phyloP scores from a whole-genome alignment of 2,797 vertebrate species.

The Pseudopleuronectes americanus region DNA sequence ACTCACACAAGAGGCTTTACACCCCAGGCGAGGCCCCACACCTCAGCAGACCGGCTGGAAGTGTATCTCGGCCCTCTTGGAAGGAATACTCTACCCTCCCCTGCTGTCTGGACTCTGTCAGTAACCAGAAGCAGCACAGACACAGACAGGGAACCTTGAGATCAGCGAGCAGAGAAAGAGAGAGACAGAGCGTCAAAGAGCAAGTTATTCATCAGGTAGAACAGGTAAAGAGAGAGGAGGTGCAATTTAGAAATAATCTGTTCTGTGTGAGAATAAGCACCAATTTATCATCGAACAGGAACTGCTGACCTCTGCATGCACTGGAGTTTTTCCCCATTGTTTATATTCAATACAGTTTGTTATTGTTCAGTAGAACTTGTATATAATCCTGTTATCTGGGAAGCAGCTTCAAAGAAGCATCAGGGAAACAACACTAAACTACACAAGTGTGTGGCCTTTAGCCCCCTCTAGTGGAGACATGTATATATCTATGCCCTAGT shows the following conservation, averaged over 20 bases:
- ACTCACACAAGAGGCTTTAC: slow-evolving; percentile 62
- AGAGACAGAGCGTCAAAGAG: slow-evolving; percentile 39
- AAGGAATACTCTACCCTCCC: slow-evolving; percentile 52
- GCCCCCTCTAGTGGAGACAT: slow-evolving; percentile 15
- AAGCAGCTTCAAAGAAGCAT: not conserved
- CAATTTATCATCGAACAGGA: not conserved
- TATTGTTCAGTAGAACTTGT: not conserved
- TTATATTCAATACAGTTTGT: not conserved
- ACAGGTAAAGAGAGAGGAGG: slow-evolving; percentile 1
- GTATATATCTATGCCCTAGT: no score
- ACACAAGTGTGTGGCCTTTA: not conserved
- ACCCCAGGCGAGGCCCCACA: slow-evolving; percentile 58
- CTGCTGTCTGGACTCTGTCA: slow-evolving; percentile 57
- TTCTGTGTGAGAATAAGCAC: slow-evolving; percentile 2
- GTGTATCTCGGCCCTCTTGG: slow-evolving; percentile 41
- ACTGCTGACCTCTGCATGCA: not conserved
- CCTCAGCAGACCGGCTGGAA: slow-evolving; percentile 58
- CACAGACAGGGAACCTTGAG: slow-evolving; percentile 38
- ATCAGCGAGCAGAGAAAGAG: slow-evolving; percentile 36
- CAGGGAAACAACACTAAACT: not conserved
- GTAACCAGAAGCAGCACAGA: slow-evolving; percentile 36
- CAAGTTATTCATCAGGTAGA: slow-evolving; percentile 44
- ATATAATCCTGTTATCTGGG: not conserved
- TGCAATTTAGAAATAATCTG: slow-evolving; percentile 23
- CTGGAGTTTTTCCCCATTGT: not conserved